Evolutionary conservation across 2,113 vertebrate genomes (phyloP), one percentile per base, ranked within the genome.

Genomic region (Cyprinodon brontotheroides): DNA sequence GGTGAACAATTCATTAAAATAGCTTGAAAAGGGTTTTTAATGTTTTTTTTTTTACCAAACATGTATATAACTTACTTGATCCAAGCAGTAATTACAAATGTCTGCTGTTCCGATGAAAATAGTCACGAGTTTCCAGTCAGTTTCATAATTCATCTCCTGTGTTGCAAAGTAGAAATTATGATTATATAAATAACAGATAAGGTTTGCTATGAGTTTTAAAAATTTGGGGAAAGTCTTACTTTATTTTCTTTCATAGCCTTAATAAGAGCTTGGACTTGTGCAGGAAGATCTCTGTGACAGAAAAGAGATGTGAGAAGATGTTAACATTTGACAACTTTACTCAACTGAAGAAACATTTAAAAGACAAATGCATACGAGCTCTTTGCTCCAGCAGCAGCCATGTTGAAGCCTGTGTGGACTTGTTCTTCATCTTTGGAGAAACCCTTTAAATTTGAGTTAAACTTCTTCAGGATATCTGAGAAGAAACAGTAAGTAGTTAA

Each of bases 101-200:
- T 98, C 96, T 0, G 89, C 95, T 79, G 70, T 85, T 62, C 97
- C 97, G 47, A 96, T 70, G 17, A 98, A 93, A 82, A 99, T 59
- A 0, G 97, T 98, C 82, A 97, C 89, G 81, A 99, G 89, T 91
- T 99, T 98, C 97, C 97, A 99, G 80, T 98, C 96, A 3, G 93
- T 82, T 50, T 95, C 76, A 87, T 96, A 95, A 86, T 96, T 85
- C 77, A 98, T 94, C 22, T 92, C 73, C 97, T 98, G 82, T 74
- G 15, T 50, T 65, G 45, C 9, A 66, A 14, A 14, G 72, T 77
- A 10, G 64, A 62, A 20, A 65, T 11, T 57, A 29, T 11, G 73
- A 45, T 0, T 57, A 69, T 13, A 61, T 0, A 5, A 4, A 1
- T 40, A 37, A 1, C 36, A 3, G 68, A 0, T 38, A 3, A 11